These are phyloP conservation scores for Rhamphomyia laevipes DNA, from an alignment of 2,888 invertebrate species.

Conservation along the genomic window DNA sequence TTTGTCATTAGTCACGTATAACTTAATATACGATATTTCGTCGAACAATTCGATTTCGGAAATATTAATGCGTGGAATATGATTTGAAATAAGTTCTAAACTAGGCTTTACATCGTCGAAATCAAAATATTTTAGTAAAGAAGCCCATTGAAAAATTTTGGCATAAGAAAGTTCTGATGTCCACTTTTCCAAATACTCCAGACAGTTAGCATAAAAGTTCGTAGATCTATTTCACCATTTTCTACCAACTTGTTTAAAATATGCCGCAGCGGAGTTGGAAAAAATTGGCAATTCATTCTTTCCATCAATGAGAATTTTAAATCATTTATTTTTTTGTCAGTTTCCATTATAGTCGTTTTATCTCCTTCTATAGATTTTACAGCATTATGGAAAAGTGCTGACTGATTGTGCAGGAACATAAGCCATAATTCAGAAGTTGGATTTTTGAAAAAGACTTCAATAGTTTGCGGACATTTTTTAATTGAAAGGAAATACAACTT, in stretches of 20 bases:
- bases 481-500: conserved; percentile 5
- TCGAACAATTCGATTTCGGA: conserved; percentile 3
- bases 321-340: not conserved
- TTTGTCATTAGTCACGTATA: not conserved
- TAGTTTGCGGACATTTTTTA: not conserved
- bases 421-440: not conserved
- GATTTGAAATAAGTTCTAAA: not conserved
- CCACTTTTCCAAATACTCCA: conserved; percentile 2
- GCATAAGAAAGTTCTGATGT: not conserved
- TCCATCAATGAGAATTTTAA: not conserved
- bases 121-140: conserved; percentile 1
- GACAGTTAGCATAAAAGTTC: not conserved
- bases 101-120: conserved; percentile 3
- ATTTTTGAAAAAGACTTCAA: conserved; percentile 1
- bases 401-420: not conserved
- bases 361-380: not conserved
- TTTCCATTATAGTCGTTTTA: not conserved
- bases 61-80: not conserved
- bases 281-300: not conserved
- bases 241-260: not conserved
- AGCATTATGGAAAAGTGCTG: not conserved
- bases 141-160: conserved; percentile 1
- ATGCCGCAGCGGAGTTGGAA: not conserved
- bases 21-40: conserved; percentile 3
- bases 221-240: not conserved